Conservation (phyloP, 2,797 vertebrate genomes). For the Takifugu ocellatus region DNA sequence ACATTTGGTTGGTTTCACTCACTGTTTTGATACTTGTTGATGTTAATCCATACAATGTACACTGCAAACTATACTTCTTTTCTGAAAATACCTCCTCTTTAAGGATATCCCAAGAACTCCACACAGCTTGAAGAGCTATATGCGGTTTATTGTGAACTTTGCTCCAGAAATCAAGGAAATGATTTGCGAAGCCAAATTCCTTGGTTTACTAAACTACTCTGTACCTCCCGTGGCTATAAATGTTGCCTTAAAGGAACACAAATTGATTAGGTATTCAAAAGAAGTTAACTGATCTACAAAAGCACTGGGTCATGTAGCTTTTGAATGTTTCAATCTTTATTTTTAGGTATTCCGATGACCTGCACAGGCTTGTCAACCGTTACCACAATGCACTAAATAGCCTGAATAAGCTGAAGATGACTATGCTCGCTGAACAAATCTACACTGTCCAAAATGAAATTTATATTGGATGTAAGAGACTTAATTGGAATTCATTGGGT, state of each 20-base stretch:
- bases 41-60: background rate
- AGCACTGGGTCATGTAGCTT: background rate
- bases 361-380: constrained; percentile 74
- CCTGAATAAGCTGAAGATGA: constrained; percentile 76
- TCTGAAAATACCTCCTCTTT: background rate
- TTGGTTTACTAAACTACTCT: constrained; percentile 79
- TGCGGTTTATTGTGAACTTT: constrained; percentile 81
- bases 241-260: constrained; percentile 83
- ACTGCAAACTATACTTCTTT: background rate
- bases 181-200: constrained; percentile 82
- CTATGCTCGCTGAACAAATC: constrained; percentile 78
- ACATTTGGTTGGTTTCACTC: constrained; percentile 53
- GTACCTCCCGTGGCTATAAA: constrained; percentile 78
- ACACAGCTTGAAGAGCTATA: constrained; percentile 16
- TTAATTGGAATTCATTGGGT: constrained; percentile 92
- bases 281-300: constrained; percentile 1
- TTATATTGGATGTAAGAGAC: constrained; percentile 75
- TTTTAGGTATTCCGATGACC: constrained; percentile 74
- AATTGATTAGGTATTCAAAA: constrained; percentile 67
- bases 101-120: constrained; percentile 38
- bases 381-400: constrained; percentile 77
- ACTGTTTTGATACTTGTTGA: background rate
- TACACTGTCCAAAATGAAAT: constrained; percentile 73
- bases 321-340: constrained; percentile 9
- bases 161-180: constrained; percentile 79